Evolutionary conservation across 2,113 vertebrate genomes (phyloP), one percentile per base, ranked within the genome.

Genomic region (Lampris megalopsis): DNA sequence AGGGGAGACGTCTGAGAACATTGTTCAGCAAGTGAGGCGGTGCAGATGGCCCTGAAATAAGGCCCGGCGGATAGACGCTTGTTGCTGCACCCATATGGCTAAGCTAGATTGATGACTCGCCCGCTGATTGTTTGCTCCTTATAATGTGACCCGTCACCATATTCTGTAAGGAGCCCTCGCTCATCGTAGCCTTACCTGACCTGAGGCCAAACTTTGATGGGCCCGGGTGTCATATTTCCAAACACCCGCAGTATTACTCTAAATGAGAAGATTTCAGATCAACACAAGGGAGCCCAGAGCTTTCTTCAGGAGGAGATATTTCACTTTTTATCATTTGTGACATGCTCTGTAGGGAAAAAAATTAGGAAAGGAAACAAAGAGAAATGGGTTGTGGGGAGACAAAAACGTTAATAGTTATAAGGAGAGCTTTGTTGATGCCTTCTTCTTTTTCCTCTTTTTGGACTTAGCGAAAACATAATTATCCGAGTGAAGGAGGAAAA

Each of bases 251-350:
- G 38, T 75, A 68, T 77, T 40, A 60, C 63, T 77, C 63, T 60
- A 54, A 54, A 71, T 54, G 57, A 50, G 41, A 63, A 68, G 65
- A 40, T 47, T 56, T 71, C 35, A 60, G 63, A 78, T 86, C 75
- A 78, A 72, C 76, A 64, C 36, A 24, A 40, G 2, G 1, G 53
- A 45, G 64, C 77, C 54, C 53, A 10, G 60, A 80, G 63, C 47
- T 35, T 8, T 71, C 68, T 73, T 74, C 35, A 49, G 42, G 67
- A 61, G 61, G 71, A 78, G 62, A 67, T 0, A 68, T 74, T 85
- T 68, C 62, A 37, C 1, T 63, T 65, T 41, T 37, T 73, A 63
- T 75, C 61, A 58, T 52, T 10, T 59, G 45, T 38, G 70, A 47
- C 57, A 71, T 66, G 56, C 62, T 75, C 49, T 9, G 64, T 11